Percentiles rank a stretch among this genome's conserved stretches.
These are phyloP conservation scores for Acrocera orbiculus DNA, from an alignment of 2,888 invertebrate species.

Conservation along the genomic window DNA sequence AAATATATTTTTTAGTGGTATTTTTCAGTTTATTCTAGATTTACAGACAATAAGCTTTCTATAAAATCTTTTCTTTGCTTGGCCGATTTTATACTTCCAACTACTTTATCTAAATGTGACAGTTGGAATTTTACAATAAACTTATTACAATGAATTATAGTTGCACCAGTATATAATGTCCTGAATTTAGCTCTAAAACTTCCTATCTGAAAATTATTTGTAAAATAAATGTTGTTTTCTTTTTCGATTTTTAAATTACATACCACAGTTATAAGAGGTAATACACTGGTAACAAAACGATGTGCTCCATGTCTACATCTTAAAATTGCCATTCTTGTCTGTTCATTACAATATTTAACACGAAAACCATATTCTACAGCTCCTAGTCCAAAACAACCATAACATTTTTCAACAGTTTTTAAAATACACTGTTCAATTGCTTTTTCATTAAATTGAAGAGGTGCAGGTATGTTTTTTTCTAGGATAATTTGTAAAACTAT, in stretches of 20 bases:
- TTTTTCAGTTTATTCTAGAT: conserved; percentile 16
- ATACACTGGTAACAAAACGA: conserved; percentile 44
- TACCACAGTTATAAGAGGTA: conserved; percentile 49
- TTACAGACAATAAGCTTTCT: conserved; percentile 24
- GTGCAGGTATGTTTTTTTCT: conserved; percentile 15
- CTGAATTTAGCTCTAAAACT: conserved; percentile 41
- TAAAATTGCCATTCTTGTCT: conserved; percentile 56
- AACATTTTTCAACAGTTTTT: conserved; percentile 45
- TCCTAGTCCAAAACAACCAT: conserved; percentile 61
- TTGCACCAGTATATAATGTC: conserved; percentile 58
- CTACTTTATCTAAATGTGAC: conserved; percentile 43
- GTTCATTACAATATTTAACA: conserved; percentile 63
- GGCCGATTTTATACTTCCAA: conserved; percentile 41
- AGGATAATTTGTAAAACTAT: conserved; percentile 46
- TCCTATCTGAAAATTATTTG: conserved; percentile 32
- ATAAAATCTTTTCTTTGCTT: conserved; percentile 41
- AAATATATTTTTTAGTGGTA: neutral
- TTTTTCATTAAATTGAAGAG: conserved; percentile 30
- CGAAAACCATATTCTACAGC: conserved; percentile 50
- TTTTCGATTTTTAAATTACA: conserved; percentile 5
- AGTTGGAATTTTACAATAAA: conserved; percentile 53
- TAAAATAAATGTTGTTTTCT: neutral
- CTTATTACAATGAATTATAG: conserved; percentile 59
- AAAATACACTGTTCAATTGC: conserved; percentile 32
- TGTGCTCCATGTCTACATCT: conserved; percentile 60